Evolutionary conservation across 2,888 invertebrate genomes (phyloP).

Genomic region (Dicranocentrus wangi): DNA sequence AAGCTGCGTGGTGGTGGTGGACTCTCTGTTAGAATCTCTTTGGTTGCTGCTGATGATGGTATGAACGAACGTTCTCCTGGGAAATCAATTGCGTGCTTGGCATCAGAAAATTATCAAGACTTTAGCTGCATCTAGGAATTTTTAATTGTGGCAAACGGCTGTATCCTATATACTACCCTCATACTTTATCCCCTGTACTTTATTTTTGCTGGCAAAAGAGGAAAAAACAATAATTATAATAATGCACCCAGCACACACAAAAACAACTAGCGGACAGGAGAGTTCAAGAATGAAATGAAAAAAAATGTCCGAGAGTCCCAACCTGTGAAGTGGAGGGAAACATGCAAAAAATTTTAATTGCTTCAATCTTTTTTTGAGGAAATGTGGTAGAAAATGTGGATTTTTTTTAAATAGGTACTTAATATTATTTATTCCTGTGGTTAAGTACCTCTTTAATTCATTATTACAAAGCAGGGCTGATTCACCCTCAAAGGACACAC

Average conservation of each 20-base stretch:
- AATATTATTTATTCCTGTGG: too few relatives aligned
- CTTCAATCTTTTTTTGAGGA: constrained; percentile 6
- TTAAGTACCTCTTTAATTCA: too few relatives aligned
- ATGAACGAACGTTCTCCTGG: constrained; percentile 34
- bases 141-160: too few relatives aligned
- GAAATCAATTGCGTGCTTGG: constrained; percentile 59
- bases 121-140: too few relatives aligned
- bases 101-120: constrained; percentile 44
- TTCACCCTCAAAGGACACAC: constrained; percentile 46
- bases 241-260: background rate
- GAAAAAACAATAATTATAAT: constrained; percentile 39
- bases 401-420: too few relatives aligned
- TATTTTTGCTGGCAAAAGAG: constrained; percentile 14
- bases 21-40: too few relatives aligned
- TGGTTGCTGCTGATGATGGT: constrained; percentile 42
- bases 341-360: constrained; percentile 46
- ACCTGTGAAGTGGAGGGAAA: constrained; percentile 18
- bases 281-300: constrained; percentile 1
- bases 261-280: background rate
- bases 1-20: constrained; percentile 31
- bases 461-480: too few relatives aligned
- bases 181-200: too few relatives aligned
- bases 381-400: too few relatives aligned
- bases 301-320: background rate
- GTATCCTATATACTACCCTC: too few relatives aligned